phyloP scores from a whole-genome alignment of 2,113 vertebrate genomes.

The Progne subis region DNA sequence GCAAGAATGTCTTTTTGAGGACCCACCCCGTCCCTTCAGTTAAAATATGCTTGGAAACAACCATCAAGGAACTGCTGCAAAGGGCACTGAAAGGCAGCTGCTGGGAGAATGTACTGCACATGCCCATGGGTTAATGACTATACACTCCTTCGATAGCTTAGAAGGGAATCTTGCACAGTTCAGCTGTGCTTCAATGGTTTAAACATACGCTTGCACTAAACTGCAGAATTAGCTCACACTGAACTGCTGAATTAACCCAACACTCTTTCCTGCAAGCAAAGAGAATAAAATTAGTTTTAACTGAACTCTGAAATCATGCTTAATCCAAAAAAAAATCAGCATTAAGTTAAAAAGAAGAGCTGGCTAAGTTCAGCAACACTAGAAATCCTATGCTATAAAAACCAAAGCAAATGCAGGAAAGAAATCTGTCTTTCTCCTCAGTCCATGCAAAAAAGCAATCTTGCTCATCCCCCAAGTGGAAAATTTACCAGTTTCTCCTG shows the following conservation, averaged over 20 bases:
- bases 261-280: background rate
- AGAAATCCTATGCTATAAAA: background rate
- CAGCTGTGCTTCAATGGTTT: background rate
- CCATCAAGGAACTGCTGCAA: background rate
- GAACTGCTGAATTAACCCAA: background rate
- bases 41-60: background rate
- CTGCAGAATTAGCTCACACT: background rate
- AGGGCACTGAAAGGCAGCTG: background rate
- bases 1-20: background rate
- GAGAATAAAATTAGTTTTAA: background rate
- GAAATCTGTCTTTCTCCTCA: background rate
- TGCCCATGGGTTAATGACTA: background rate
- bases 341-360: background rate
- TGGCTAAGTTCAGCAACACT: background rate
- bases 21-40: background rate
- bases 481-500: background rate
- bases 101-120: background rate
- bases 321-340: background rate
- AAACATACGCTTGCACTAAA: background rate
- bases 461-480: background rate
- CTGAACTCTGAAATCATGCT: background rate
- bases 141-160: rapidly evolving
- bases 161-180: background rate
- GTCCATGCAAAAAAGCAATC: background rate
- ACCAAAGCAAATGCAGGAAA: background rate